Evolutionary conservation across 1,140 invertebrate species (phyloP).

Genomic region (Drosophila nikananu): DNA sequence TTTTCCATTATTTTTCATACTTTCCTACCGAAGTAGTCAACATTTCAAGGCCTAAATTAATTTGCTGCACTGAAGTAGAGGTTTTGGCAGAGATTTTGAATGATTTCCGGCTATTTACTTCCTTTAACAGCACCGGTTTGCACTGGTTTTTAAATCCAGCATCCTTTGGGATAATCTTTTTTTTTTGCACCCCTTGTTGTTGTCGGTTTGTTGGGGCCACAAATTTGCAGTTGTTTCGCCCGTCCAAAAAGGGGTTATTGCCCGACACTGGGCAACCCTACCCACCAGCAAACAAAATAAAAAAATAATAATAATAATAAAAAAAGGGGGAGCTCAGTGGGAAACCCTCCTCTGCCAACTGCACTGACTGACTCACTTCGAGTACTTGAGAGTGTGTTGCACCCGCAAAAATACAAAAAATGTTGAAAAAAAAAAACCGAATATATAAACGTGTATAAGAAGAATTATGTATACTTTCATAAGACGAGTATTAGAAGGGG

Average conservation of each 20-base stretch:
- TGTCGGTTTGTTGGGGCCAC: conserved; percentile 13
- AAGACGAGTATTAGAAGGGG: conserved; percentile 28
- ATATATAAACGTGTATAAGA: conserved; percentile 4
- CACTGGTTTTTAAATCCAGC: conserved; percentile 1
- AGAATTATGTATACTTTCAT: conserved; percentile 8
- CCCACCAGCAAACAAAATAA: conserved; percentile 38
- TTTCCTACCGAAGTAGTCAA: background rate
- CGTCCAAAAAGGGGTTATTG: conserved; percentile 51
- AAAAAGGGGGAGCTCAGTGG: conserved; percentile 36
- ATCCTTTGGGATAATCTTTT: conserved; percentile 20
- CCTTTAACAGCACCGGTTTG: background rate
- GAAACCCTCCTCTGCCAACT: conserved; percentile 48
- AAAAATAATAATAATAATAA: conserved; percentile 11
- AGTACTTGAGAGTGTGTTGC: conserved; percentile 78
- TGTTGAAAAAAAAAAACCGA: background rate
- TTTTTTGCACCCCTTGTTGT: conserved; percentile 29
- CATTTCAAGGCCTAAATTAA: background rate
- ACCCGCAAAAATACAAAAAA: conserved; percentile 60
- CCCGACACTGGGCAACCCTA: conserved; percentile 47
- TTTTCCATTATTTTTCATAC: background rate
- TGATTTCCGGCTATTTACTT: conserved; percentile 1
- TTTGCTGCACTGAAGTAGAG: background rate
- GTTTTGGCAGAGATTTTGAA: background rate
- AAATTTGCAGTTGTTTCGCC: conserved; percentile 25
- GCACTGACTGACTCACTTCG: conserved; percentile 67